Evolutionary conservation across 2,113 vertebrate genomes (phyloP), one percentile per base, ranked within the genome.

Genomic region (Tonatia bakeri): DNA sequence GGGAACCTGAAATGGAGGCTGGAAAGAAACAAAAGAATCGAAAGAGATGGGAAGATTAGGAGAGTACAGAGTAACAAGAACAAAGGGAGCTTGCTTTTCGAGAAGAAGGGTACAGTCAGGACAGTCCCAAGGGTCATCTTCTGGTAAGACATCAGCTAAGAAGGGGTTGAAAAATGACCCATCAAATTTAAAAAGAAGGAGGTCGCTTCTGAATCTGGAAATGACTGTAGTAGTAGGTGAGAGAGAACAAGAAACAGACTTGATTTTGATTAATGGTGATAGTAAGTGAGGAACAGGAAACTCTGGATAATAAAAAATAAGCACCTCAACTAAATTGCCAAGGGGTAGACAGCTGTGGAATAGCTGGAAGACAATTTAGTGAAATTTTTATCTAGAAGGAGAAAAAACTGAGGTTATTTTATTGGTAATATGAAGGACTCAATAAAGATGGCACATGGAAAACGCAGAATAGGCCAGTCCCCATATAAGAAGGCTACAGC

Each of bases 401-500:
- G 6, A 16, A 16, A 28, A 59, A 50, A 50, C 5, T 11, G 13
- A 65, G 12, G 50, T n/a, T 47, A 52, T 43, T 47, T 59, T n/a
- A 59, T 59, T 80, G n/a, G 22, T 38, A 22, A 33, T 36, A 26
- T n/a, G 12, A 76, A 69, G 86, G 3, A 70, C 1, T 24, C 17
- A 52, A 24, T 43, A 45, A 22, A 61, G 5, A 17, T 1, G 1
- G 4, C 5, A 4, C 33, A 4, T 15, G 45, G 24, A 50, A 43
- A 50, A 40, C 24, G 1, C 6, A 45, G 40, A 72, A 17, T 14
- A 38, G 5, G 19, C 0, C 6, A 11, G 7, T 4, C 0, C 28
- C 26, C 14, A 2, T 14, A 2, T 28, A 65, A 59, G 31, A 0
- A 70, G 14, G 14, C 4, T 1, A 0, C 24, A 31, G 4, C 10